These are phyloP conservation scores for Napeogenes inachia DNA, from an alignment of 2,888 invertebrate species.

Conservation along the genomic window DNA sequence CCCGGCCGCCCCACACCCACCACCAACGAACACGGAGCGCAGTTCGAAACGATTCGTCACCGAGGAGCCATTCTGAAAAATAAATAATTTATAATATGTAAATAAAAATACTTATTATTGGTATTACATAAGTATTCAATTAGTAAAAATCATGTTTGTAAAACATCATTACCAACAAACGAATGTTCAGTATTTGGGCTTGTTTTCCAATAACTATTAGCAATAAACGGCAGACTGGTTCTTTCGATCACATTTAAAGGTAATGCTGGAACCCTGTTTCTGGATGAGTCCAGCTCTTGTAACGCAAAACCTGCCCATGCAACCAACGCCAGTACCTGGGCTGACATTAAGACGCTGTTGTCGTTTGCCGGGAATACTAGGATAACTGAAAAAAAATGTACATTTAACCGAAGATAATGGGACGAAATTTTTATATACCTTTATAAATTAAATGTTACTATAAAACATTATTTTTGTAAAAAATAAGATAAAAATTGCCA, in stretches of 20 bases:
- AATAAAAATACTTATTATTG: too few species aligned
- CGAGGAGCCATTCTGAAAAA: conserved; percentile 57
- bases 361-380: conserved; percentile 68
- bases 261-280: conserved; percentile 57
- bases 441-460: neutral
- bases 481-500: too few species aligned
- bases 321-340: conserved; percentile 55
- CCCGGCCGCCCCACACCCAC: conserved; percentile 45
- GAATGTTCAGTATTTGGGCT: conserved; percentile 66
- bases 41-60: conserved; percentile 55
- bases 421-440: neutral
- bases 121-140: neutral
- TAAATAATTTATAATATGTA: too few species aligned
- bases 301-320: conserved; percentile 65
- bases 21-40: conserved; percentile 62
- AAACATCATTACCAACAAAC: conserved; percentile 49
- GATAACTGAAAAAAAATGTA: conserved; percentile 48
- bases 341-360: conserved; percentile 50
- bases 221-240: conserved; percentile 51
- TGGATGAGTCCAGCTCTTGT: conserved; percentile 54
- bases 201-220: conserved; percentile 60
- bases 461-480: too few species aligned
- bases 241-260: conserved; percentile 51
- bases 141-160: neutral
- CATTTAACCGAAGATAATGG: neutral